These are phyloP conservation scores for Sinhomidia bicolor DNA, from an alignment of 2,888 invertebrate species.

Conservation along the genomic window DNA sequence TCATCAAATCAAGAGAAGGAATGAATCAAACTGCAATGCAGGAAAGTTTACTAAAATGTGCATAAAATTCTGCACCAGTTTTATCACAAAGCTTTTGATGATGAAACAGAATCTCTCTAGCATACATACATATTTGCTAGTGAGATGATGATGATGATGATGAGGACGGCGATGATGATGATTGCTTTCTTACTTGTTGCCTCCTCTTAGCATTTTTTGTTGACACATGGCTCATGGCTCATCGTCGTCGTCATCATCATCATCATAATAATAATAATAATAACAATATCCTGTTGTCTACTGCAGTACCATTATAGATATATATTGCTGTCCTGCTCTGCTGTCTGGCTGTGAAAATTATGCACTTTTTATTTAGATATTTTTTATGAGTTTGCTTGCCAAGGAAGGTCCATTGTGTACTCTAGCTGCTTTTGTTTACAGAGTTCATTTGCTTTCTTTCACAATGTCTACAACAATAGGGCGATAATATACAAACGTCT, in stretches of 20 bases:
- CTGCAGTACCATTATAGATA: neutral
- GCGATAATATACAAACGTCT: conserved; percentile 2
- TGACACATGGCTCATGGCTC: conserved; percentile 72
- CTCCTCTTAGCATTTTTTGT: conserved; percentile 54
- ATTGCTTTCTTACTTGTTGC: conserved; percentile 51
- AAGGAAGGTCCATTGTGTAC: neutral
- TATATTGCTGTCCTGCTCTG: conserved; percentile 7
- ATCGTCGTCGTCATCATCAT: conserved; percentile 43
- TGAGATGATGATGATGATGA: conserved; percentile 28
- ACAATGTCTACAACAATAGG: conserved; percentile 31
- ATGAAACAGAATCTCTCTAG: neutral
- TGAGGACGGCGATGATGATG: conserved; percentile 38
- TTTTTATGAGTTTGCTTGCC: conserved; percentile 15
- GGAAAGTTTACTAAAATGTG: conserved; percentile 48
- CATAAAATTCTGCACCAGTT: conserved; percentile 56
- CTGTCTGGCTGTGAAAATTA: conserved; percentile 49
- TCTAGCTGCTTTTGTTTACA: conserved; percentile 54
- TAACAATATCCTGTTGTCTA: conserved; percentile 61
- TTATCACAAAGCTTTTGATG: neutral
- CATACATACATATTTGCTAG: neutral
- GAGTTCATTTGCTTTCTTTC: conserved; percentile 54
- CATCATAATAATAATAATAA: no score
- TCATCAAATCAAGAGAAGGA: conserved; percentile 24
- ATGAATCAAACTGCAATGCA: conserved; percentile 25
- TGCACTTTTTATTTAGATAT: conserved; percentile 17